Evolutionary conservation across 2,888 invertebrate species (phyloP), one percentile per base, ranked within the genome.

Genomic region (Colostygia pectinataria): DNA sequence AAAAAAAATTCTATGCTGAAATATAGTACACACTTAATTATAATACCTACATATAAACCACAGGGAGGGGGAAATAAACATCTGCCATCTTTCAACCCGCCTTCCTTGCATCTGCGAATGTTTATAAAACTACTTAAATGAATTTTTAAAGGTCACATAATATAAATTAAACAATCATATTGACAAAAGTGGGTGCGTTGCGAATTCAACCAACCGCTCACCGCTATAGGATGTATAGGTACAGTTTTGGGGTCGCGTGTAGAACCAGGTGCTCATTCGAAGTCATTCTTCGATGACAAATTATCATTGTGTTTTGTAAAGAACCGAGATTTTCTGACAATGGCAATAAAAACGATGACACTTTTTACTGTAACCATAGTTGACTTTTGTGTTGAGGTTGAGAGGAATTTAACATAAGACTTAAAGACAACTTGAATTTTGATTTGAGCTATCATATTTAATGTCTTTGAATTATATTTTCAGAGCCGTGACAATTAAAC

Each of bases 91-190:
- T 59, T 65, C 67, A 57, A 55, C 73, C 74, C 83, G 76, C 83
- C 80, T 74, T 73, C 65, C 56, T 49, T 57, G 63, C 86, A 85
- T 85, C 85, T 86, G 84, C 80, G 74, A 78, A 80, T 83, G 79
- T 85, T 87, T 87, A 75, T 76, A 85, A 77, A 87, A 84, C 83
- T 85, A 84, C 86, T 89, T 86, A 85, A 83, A 88, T 76, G 81
- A 67, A 64, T 76, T 86, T 62, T 83, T 73, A 73, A 85, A 86
- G 85, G 87, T 87, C 84, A 88, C 85, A 87, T 88, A 86, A 88
- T 86, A 78, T 86, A 85, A 83, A 87, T 88, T 87, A 86, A 88
- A 90, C 83, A 85, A 81, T 77, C 82, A 75, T 78, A 77, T 79
- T 83, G 74, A 83, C 79, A 84, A 84, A 75, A 77, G 77, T 78